Base-by-base conservation (phyloP, 2,888 invertebrate species). In the Neria commutata region DNA sequence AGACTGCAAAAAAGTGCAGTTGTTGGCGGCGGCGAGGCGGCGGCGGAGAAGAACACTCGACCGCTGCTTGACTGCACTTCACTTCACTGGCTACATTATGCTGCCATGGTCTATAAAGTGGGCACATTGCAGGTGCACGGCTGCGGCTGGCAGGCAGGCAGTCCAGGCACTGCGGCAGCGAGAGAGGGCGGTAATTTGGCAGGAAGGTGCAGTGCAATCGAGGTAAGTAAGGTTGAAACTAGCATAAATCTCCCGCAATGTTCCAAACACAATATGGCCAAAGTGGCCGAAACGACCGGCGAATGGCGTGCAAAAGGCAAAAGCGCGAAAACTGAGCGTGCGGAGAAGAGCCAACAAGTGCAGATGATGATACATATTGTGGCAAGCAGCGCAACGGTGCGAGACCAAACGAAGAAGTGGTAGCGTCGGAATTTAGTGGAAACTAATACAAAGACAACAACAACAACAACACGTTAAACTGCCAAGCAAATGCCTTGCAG, bases 91-190 rank as follows among this genome's bases (percentile, higher is more conserved):
- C 68, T 71, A 67, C 72, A 74, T 72, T 75, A 73, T 77, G 73
- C n/a, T n/a, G n/a, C 77, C 76, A 78, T 77, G 77, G 77, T 77
- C 78, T 78, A 78, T 77, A 77, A 77, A 76, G 78, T 77, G n/a
- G n/a, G n/a, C n/a, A 78, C 78, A 78, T 77, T 77, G 77, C 77
- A 77, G 77, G 77, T 77, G 77, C 78, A 77, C 78, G 78, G 76
- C 77, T 77, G 73, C 73, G 69, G 70, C 11, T 29, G 72, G 69
- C 71, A 62, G 68, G 74, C 72, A 73, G 52, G 66, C 69, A 67
- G 68, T 47, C 62, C 58, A 64, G 68, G 64, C 67, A n/a, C n/a
- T n/a, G n/a, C n/a, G n/a, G n/a, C n/a, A n/a, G n/a, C n/a, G n/a
- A n/a, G n/a, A n/a, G n/a, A n/a, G 5, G 42, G 6, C n/a, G 42